Percentiles rank a stretch among this genome's conserved stretches.
Conservation (phyloP, 92 coral and sea anemone species). For the Epizoanthus stellaris region DNA sequence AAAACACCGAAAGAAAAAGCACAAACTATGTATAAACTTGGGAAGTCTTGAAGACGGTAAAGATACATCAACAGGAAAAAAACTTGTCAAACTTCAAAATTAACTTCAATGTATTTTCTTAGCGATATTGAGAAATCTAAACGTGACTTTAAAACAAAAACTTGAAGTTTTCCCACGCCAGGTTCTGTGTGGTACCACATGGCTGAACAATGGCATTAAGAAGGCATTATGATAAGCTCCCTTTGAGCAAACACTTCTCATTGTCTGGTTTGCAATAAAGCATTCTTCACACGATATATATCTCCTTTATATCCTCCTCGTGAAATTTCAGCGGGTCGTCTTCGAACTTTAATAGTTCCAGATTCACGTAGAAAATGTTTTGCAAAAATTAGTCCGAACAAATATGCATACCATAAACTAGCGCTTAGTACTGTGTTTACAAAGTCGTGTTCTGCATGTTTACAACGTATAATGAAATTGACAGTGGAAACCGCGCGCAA, state of each 20-base stretch:
- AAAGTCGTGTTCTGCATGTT: background rate
- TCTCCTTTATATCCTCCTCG: background rate
- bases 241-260: conserved; percentile 38
- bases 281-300: background rate
- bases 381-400: background rate
- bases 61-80: background rate
- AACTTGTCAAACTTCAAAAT: background rate
- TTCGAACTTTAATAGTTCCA: background rate
- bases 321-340: background rate
- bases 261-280: conserved; percentile 40
- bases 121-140: conserved; percentile 1
- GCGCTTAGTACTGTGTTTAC: background rate
- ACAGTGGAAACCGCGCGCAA: conserved; percentile 3
- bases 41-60: background rate
- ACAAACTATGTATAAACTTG: background rate
- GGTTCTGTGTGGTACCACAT: conserved; percentile 30
- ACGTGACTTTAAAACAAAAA: conserved; percentile 32
- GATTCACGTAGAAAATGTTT: background rate
- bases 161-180: conserved; percentile 44
- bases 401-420: background rate
- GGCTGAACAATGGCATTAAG: conserved; percentile 15
- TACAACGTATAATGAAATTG: background rate
- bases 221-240: conserved; percentile 33
- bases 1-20: background rate
- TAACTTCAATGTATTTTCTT: background rate